A percentile compares a stretch with the other conserved stretches of the same genome.
phyloP scores from a whole-genome alignment of 2,888 invertebrate genomes.

The Iselma pallidipennis region DNA sequence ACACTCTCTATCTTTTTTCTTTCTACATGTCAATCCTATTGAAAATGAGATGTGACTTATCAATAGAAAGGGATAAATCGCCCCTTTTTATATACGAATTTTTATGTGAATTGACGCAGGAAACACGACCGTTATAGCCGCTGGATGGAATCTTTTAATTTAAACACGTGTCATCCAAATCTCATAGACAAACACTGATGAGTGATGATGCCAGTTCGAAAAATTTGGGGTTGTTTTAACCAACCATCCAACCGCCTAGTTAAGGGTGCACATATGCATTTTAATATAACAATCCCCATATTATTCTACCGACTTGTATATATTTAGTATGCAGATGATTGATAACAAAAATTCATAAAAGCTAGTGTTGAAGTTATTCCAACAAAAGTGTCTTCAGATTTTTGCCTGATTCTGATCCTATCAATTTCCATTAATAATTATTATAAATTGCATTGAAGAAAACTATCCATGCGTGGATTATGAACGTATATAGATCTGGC shows the following conservation, averaged over 20 bases:
- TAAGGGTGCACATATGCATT: not conserved
- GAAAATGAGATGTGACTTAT: not conserved
- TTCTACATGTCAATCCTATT: too few relatives aligned
- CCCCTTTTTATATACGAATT: not conserved
- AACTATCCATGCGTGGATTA: conserved; percentile 33
- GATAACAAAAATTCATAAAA: not conserved
- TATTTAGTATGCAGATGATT: too few relatives aligned
- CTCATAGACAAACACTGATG: conserved; percentile 23
- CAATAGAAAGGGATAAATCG: not conserved
- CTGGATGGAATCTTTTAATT: conserved; percentile 16
- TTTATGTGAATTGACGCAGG: not conserved
- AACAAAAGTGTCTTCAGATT: not conserved
- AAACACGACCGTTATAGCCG: conserved; percentile 6
- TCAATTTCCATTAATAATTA: conserved; percentile 11
- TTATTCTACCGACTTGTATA: too few relatives aligned
- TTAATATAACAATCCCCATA: not conserved
- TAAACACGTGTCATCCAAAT: conserved; percentile 23
- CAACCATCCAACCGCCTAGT: not conserved
- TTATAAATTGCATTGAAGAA: conserved; percentile 7
- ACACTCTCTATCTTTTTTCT: not conserved
- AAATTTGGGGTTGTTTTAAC: not conserved
- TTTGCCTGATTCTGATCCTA: too few relatives aligned
- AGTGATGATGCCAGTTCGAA: conserved; percentile 13
- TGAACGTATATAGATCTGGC: conserved; percentile 46
- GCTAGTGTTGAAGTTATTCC: not conserved